A percentile compares a stretch with the other conserved stretches of the same genome.
These are phyloP conservation scores for Neoaliturus tenellus DNA, from an alignment of 2,888 invertebrate genomes.

Conservation along the genomic window DNA sequence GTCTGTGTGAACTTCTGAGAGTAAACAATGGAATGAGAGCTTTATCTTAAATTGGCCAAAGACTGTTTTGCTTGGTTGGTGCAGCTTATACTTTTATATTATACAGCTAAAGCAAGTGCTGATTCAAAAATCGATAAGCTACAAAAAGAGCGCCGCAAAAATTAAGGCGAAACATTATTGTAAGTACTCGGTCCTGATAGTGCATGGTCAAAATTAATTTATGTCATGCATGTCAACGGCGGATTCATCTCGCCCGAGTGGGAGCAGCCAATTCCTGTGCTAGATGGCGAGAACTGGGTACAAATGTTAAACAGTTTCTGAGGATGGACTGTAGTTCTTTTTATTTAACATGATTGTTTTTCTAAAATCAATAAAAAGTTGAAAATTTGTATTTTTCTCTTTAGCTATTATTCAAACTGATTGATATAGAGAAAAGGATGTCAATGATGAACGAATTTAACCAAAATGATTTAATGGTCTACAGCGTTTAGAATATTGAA, in stretches of 20 bases:
- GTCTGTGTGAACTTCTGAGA: too few species aligned
- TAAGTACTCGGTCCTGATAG: conserved; percentile 15
- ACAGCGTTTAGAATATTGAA: neutral
- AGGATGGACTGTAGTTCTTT: too few species aligned
- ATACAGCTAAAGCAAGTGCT: conserved; percentile 75
- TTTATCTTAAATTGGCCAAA: neutral
- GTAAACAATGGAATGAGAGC: too few species aligned
- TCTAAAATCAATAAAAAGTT: too few species aligned
- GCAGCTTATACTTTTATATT: conserved; percentile 65
- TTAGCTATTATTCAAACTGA: too few species aligned
- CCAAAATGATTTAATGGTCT: neutral
- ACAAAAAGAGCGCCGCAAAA: too few species aligned
- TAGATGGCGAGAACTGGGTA: too few species aligned
- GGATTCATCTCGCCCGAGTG: neutral
- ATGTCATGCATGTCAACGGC: conserved; percentile 42
- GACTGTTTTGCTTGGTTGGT: conserved; percentile 5
- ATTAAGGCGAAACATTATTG: conserved; percentile 34
- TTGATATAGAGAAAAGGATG: too few species aligned
- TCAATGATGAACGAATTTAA: neutral
- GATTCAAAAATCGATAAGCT: conserved; percentile 74
- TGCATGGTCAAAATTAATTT: conserved; percentile 27
- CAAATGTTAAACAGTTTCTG: too few species aligned
- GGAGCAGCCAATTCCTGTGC: too few species aligned
- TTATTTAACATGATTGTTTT: too few species aligned
- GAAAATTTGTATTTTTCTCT: too few species aligned